phyloP scores from a whole-genome alignment of 2,797 vertebrate species.

The Furcifer pardalis region DNA sequence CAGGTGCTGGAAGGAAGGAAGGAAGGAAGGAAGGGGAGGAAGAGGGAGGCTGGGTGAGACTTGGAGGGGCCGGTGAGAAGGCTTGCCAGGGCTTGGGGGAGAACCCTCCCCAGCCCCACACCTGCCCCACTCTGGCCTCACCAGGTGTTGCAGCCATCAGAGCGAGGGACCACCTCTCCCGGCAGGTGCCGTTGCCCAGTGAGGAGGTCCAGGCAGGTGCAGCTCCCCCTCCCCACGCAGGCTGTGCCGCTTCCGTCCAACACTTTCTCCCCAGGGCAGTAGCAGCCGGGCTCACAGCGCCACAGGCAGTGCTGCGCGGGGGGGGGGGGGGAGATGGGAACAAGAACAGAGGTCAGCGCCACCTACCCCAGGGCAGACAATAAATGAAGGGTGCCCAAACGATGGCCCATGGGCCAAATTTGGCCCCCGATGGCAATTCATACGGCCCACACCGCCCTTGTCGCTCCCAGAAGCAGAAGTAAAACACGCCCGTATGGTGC shows the following conservation, averaged over 20 bases:
- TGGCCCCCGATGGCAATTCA: no score
- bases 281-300: constrained; percentile 88
- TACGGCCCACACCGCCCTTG: no score
- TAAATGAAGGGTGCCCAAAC: no score
- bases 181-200: constrained; percentile 72
- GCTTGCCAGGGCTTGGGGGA: not conserved
- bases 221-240: constrained; percentile 77
- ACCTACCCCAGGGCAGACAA: no score
- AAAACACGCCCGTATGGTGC: no score
- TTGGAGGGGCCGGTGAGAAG: no score
- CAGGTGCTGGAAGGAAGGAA: constrained; percentile 79
- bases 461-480: no score
- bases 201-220: constrained; percentile 83
- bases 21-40: not conserved
- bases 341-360: no score
- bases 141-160: constrained; percentile 89
- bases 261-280: constrained; percentile 83
- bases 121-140: constrained; percentile 51
- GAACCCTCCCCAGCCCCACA: not conserved
- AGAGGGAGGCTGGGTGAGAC: not conserved
- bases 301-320: constrained; percentile 81
- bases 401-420: no score
- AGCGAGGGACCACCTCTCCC: constrained; percentile 60
- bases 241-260: constrained; percentile 77
- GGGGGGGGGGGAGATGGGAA: accelerated